Base-by-base conservation (phyloP, 2,113 vertebrate genomes). In the Anser cygnoides region DNA sequence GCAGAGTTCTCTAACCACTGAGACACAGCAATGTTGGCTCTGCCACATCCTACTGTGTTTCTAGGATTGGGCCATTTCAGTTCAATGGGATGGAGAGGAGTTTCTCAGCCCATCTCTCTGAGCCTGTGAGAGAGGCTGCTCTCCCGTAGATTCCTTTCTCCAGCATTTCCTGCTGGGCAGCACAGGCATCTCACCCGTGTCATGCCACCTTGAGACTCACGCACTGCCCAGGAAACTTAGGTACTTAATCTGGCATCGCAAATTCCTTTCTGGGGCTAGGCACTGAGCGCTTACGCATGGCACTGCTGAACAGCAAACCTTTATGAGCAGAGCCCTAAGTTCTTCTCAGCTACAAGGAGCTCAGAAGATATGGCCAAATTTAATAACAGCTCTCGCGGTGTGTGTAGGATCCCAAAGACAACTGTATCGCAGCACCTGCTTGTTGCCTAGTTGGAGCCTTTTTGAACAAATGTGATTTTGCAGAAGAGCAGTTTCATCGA, bases 251-350 rank as follows among this genome's bases (percentile, higher is more conserved):
- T 95, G 93, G 91, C 93, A 94, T 96, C 28, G 1, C 59, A 67
- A 83, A 97, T 97, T 97, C 95, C 95, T 96, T 95, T 96, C 95
- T 85, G 78, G 95, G 94, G 94, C 82, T 96, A 76, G 96, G 90
- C 75, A 1, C 74, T 54, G 81, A 91, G 79, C 49, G 50, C 81
- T 91, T 73, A 70, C 0, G 3, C 61, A 74, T 85, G 91, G 75
- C 84, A 50, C 74, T 73, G 87, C 68, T 0, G 2, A 90, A 59
- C 21, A 59, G 82, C 84, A 84, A 61, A 87, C 58, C 59, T 82
- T 87, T 49, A n/a, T 46, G 84, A 66, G 37, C 6, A 2, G 76
- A 87, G 68, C 43, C 39, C 52, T 44, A 13, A 84, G 28, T 35
- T 84, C 76, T 90, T 87, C 61, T 52, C 58, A 82, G 77, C 39